phyloP scores from a whole-genome alignment of 2,113 vertebrate species.

The Syngnathoides biaculeatus region DNA sequence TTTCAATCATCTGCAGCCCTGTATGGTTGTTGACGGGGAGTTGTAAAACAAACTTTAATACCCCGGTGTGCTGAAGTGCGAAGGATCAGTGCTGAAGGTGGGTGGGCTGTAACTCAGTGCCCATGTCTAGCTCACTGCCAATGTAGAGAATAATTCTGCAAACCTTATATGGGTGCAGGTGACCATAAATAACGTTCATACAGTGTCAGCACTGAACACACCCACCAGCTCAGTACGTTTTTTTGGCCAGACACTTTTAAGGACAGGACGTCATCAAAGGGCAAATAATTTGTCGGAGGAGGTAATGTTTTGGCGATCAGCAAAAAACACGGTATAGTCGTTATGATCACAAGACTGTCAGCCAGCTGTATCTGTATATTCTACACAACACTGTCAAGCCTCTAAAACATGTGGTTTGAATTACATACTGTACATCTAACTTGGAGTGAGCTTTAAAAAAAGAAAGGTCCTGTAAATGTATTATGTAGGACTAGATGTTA shows the following conservation, averaged over 20 bases:
- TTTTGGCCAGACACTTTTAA: conserved; percentile 26
- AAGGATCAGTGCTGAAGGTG: conserved; percentile 45
- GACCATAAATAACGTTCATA: conserved; percentile 29
- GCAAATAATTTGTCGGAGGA: conserved; percentile 38
- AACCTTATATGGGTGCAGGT: conserved; percentile 14
- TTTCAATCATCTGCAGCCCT: conserved; percentile 61
- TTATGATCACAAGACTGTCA: conserved; percentile 53
- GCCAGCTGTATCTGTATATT: conserved; percentile 58
- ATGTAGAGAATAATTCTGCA: conserved; percentile 30
- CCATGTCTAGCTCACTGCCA: conserved; percentile 19
- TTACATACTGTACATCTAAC: conserved; percentile 42
- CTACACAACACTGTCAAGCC: conserved; percentile 37
- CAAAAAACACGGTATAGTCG: conserved; percentile 40
- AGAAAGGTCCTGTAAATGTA: conserved; percentile 28
- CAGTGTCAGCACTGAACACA: conserved; percentile 34
- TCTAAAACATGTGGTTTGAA: conserved; percentile 57
- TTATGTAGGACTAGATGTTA: no score
- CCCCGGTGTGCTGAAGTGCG: conserved; percentile 57
- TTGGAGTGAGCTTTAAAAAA: conserved; percentile 47
- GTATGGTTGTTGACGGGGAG: conserved; percentile 49
- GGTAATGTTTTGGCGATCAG: conserved; percentile 37
- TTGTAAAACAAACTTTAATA: conserved; percentile 69
- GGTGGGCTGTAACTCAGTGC: conserved; percentile 52
- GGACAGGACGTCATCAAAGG: conserved; percentile 27
- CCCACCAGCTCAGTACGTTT: conserved; percentile 17